phyloP scores from a whole-genome alignment of 2,113 vertebrate species.

The Barbus barbus region DNA sequence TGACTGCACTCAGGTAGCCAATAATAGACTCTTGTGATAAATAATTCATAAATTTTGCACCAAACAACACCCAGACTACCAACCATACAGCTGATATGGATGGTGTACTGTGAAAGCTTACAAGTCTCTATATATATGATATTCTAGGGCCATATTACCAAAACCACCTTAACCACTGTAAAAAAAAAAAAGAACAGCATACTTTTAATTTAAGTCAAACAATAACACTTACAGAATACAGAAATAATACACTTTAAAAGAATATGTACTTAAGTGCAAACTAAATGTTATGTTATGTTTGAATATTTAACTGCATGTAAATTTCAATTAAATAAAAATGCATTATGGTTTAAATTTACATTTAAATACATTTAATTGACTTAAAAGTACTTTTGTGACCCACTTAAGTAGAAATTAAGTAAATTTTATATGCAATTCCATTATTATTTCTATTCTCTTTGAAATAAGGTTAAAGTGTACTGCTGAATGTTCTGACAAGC shows the following conservation, averaged over 20 bases:
- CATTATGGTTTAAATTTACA: neutral
- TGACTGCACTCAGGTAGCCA: constrained; percentile 18
- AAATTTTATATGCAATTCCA: neutral
- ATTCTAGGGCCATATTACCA: neutral
- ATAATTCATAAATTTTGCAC: constrained; percentile 24
- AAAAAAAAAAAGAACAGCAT: neutral
- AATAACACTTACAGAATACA: neutral
- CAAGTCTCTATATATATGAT: neutral
- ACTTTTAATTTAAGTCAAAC: neutral
- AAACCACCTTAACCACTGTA: neutral
- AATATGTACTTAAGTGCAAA: no score
- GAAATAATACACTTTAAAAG: no score
- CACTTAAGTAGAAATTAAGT: neutral
- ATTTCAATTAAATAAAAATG: neutral
- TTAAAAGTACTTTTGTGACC: no score
- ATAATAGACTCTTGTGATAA: constrained; percentile 25
- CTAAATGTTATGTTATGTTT: no score
- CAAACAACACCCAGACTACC: neutral
- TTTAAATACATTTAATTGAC: no score
- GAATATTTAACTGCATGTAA: neutral
- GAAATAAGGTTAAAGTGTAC: neutral
- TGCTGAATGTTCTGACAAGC: neutral
- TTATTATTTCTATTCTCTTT: neutral
- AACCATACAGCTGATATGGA: neutral
- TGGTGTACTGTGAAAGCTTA: neutral